A percentile compares a stretch with the other conserved stretches of the same genome.
These are phyloP conservation scores for Coregonus clupeaformis DNA, from an alignment of 2,113 vertebrate species.

Conservation along the genomic window DNA sequence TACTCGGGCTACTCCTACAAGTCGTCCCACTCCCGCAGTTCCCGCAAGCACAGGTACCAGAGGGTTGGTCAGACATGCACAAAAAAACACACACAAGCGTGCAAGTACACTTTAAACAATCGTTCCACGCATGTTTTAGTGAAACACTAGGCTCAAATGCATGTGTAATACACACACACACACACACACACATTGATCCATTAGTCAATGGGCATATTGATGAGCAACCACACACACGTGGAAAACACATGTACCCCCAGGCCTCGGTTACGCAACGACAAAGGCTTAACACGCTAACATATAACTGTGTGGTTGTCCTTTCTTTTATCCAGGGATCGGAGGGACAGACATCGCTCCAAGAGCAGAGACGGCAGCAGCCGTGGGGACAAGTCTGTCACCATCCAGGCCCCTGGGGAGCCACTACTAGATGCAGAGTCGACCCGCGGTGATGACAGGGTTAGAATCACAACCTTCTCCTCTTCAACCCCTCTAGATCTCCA, in stretches of 20 bases:
- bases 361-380: slow-evolving; percentile 86
- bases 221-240: too few species aligned
- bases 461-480: slow-evolving; percentile 10
- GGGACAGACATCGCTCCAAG: slow-evolving; percentile 87
- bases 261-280: too few species aligned
- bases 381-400: slow-evolving; percentile 93
- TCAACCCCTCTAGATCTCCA: neutral
- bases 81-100: neutral
- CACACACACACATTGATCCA: too few species aligned
- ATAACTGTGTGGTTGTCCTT: neutral
- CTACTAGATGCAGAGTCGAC: slow-evolving; percentile 92
- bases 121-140: neutral
- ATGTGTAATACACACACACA: too few species aligned
- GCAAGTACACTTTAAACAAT: neutral
- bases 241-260: too few species aligned
- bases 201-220: too few species aligned
- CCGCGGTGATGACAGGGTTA: slow-evolving; percentile 87
- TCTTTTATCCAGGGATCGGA: slow-evolving; percentile 75
- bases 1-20: slow-evolving; percentile 94
- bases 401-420: slow-evolving; percentile 93
- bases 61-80: neutral
- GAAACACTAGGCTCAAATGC: neutral
- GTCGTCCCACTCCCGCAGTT: slow-evolving; percentile 88
- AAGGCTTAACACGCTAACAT: too few species aligned
- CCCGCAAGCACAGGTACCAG: slow-evolving; percentile 86